Evolutionary conservation across 2,113 vertebrate genomes (phyloP).

Genomic region (Halichoerus grypus): DNA sequence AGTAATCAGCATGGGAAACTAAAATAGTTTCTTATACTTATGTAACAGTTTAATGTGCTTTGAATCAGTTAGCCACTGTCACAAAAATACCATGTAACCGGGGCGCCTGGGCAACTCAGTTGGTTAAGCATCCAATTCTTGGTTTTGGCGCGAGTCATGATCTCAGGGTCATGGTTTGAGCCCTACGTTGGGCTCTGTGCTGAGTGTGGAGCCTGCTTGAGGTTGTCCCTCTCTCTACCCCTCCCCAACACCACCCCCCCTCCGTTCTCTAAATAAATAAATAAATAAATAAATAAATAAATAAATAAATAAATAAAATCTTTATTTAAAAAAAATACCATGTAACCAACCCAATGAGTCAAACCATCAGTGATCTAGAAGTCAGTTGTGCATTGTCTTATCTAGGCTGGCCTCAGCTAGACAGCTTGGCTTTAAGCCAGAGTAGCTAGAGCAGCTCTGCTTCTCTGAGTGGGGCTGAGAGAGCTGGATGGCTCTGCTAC

Average conservation of each 20-base stretch:
- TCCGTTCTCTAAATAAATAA: background rate
- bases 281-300: background rate
- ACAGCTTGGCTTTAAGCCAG: background rate
- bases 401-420: background rate
- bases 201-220: background rate
- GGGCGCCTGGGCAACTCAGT: background rate
- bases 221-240: background rate
- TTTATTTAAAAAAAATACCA: background rate
- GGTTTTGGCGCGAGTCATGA: background rate
- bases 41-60: background rate
- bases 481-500: background rate
- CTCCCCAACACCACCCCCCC: too few species aligned
- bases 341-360: background rate
- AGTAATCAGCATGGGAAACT: background rate
- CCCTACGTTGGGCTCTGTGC: background rate
- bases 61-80: background rate
- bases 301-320: background rate
- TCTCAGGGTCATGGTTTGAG: background rate
- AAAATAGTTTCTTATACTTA: background rate
- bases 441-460: background rate
- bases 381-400: background rate
- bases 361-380: background rate
- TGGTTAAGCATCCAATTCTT: background rate
- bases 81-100: background rate
- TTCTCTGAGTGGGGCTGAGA: background rate